Evolutionary conservation across 2,888 invertebrate species (phyloP).

Genomic region (Callyntrura sp.): DNA sequence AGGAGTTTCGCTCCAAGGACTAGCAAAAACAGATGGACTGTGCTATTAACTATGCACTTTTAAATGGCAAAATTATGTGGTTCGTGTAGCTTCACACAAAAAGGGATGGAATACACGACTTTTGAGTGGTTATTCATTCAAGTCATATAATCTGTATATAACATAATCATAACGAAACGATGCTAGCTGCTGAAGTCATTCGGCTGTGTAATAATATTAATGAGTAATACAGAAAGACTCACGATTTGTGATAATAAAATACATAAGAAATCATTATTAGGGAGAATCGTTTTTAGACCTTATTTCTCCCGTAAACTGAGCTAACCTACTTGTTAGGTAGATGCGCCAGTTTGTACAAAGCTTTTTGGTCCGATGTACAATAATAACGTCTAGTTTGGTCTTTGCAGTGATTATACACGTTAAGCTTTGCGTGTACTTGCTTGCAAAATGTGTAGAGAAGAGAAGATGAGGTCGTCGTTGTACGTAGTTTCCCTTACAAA

Average conservation of each 20-base stretch:
- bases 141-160: too few relatives aligned
- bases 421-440: not conserved
- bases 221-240: slow-evolving; percentile 74
- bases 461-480: not conserved
- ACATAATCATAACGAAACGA: slow-evolving; percentile 48
- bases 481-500: not conserved
- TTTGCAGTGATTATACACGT: too few relatives aligned
- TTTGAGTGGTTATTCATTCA: slow-evolving; percentile 33
- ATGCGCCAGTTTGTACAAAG: too few relatives aligned
- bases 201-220: slow-evolving; percentile 73
- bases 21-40: not conserved
- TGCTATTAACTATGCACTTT: too few relatives aligned
- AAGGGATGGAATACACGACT: slow-evolving; percentile 10
- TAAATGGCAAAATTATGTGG: slow-evolving; percentile 26
- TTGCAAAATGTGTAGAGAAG: not conserved
- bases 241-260: slow-evolving; percentile 71
- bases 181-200: slow-evolving; percentile 75
- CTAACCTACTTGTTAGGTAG: too few relatives aligned
- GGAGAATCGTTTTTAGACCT: slow-evolving; percentile 61
- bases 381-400: not conserved
- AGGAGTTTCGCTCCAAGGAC: too few relatives aligned
- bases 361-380: not conserved
- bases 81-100: slow-evolving; percentile 32
- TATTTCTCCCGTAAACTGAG: slow-evolving; percentile 50
- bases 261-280: slow-evolving; percentile 37